Base-by-base conservation (phyloP, 2,888 invertebrate species). In the Oligia latruncula region DNA sequence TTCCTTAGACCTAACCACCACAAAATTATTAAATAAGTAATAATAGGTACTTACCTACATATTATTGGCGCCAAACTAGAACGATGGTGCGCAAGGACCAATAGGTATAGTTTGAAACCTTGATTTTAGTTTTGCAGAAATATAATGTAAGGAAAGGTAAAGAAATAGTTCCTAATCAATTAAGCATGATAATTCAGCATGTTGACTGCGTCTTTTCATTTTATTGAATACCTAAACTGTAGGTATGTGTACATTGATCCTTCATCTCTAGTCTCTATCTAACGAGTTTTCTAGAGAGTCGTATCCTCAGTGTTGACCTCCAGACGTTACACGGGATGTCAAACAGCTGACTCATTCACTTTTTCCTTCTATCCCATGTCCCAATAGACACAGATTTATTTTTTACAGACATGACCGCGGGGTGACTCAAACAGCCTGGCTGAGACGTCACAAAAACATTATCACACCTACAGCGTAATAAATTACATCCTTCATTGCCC, bases 401-500 rank as follows among this genome's bases (percentile, higher is more conserved):
- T 87, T 87, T 79, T 81, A 65, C 49, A 15, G 58, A 20, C 46
- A 67, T 49, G 73, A 65, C 65, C 40, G 52, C 52, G 46, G 80
- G 62, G 77, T 83, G 67, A 85, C 5, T 74, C 67, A 60, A 74
- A 87, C 76, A 85, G 77, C 71, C 62, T 73, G 81, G 66, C 75
- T 78, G 75, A 82, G 75, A 82, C 67, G 66, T 80, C 62, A 87
- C 80, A 85, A 85, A 88, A 87, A 80, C 74, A 89, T 87, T 88
- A 88, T 83, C 79, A 83, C 83, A 84, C 88, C 85, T 84, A 84
- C 65, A 67, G 85, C 67, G 81, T 88, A 81, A 90, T 86, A 89
- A 90, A 90, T 90, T 89, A 89, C 88, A 89, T 87, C 87, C 89
- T 88, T 78, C 87, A 88, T 88, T 88, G 83, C 74, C 78, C 87